Evolutionary conservation across 2,888 invertebrate species (phyloP).

Genomic region (Tetranychus truncatus): DNA sequence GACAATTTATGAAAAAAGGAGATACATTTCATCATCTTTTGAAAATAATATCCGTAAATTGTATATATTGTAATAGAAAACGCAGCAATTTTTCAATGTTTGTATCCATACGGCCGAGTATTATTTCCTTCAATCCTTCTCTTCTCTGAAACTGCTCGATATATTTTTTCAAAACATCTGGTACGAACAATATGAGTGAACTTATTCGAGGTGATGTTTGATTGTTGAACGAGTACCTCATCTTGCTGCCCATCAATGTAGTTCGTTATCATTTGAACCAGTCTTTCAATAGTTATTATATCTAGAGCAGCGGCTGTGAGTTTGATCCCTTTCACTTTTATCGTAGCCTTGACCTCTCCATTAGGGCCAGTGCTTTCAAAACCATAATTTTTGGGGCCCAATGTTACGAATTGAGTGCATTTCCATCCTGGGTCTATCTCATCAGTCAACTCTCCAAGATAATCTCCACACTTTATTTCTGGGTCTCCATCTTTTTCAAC

Average conservation of each 20-base stretch:
- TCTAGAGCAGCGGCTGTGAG: not conserved
- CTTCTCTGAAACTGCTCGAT: constrained; percentile 14
- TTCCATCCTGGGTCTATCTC: constrained; percentile 27
- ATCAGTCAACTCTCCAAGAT: constrained; percentile 32
- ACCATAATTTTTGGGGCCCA: constrained; percentile 6
- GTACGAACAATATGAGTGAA: constrained; percentile 7
- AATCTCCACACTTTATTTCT: constrained; percentile 26
- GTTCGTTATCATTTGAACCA: not conserved
- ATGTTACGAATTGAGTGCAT: not conserved
- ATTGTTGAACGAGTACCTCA: not conserved
- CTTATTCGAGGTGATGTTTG: not conserved
- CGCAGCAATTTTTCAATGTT: not conserved
- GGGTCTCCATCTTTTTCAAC: constrained; percentile 11
- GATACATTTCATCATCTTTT: too few species aligned
- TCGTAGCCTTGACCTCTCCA: not conserved
- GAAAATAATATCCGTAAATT: too few species aligned
- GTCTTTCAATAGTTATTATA: not conserved
- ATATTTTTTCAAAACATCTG: constrained; percentile 11
- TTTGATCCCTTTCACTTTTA: constrained; percentile 7
- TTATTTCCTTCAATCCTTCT: not conserved
- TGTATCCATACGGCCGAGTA: constrained; percentile 2
- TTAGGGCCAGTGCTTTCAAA: not conserved
- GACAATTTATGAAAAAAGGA: too few species aligned
- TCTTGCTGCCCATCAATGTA: not conserved
- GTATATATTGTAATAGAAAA: too few species aligned